Base-by-base conservation (phyloP, 2,113 vertebrate genomes). In the Baryphthengus martii region DNA sequence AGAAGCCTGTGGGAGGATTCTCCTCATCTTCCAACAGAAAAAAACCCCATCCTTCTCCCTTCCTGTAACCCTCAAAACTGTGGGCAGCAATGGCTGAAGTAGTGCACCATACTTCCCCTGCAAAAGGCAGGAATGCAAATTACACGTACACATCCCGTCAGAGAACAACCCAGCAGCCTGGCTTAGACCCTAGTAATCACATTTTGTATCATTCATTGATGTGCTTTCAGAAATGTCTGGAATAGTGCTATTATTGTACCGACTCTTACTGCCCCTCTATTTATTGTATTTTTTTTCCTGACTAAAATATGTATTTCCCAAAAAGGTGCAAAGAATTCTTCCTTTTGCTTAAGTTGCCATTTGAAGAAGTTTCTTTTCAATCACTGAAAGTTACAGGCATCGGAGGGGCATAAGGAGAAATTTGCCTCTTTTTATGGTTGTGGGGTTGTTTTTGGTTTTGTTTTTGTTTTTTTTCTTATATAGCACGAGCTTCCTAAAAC, bases 71-170 rank as follows among this genome's bases (percentile, higher is more conserved):
- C 52, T 76, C 33, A 52, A 44, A 91, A 39, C 33, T 45, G 47
- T 2, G 3, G 40, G 62, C 67, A 93, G 63, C 63, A 47, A 11
- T 17, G 65, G 35, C 82, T 66, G 29, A 79, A 80, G 59, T 9
- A 55, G 37, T 42, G 91, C 29, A 17, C 23, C 13, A 14, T 39
- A 10, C 16, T 40, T 10, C 13, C 71, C 21, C 49, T 93, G 40
- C 66, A 72, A 73, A 81, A 89, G 53, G 40, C 62, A 89, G 58
- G 28, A 73, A 58, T 28, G 33, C 40, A 59, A 91, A 88, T 58
- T 21, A 49, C 35, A 53, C 1, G 3, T 6, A 29, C 0, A 2
- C 0, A 0, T 26, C 49, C 65, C 61, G 47, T 72, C 53, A 73
- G 75, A 76, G 88, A 68, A 29, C 52, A 95, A 39, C 28, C 40